Percentiles rank a stretch among this genome's conserved stretches.
Evolutionary conservation across 2,888 invertebrate genomes (phyloP).

Genomic region (Chalcis sispes): DNA sequence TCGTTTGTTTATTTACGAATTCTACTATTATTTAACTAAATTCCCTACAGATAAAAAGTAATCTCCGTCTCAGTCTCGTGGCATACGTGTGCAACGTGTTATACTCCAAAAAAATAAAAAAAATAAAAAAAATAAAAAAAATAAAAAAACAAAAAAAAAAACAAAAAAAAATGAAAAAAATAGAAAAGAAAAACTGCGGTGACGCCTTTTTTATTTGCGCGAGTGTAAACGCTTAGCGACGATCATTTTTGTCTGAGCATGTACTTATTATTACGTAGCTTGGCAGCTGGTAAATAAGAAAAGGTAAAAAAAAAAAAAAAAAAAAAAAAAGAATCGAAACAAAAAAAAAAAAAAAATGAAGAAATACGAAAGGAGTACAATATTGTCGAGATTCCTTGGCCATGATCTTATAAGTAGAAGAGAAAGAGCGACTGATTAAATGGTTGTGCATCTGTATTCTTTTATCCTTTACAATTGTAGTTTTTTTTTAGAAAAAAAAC

Average conservation of each 20-base stretch:
- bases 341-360: constrained; percentile 15
- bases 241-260: constrained; percentile 49
- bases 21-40: too few species aligned
- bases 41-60: too few species aligned
- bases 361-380: constrained; percentile 37
- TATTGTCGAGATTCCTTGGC: constrained; percentile 46
- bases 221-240: constrained; percentile 40
- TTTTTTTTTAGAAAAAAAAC: constrained; percentile 28
- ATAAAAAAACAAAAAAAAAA: not conserved
- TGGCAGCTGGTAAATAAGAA: constrained; percentile 33
- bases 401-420: constrained; percentile 29
- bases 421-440: constrained; percentile 41
- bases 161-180: too few species aligned
- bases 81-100: not conserved
- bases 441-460: constrained; percentile 45
- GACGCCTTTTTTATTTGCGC: constrained; percentile 9
- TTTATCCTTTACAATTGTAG: constrained; percentile 36
- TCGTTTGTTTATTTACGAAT: constrained; percentile 9
- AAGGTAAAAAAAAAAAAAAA: constrained; percentile 9
- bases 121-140: too few species aligned
- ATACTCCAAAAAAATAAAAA: not conserved
- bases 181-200: not conserved
- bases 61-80: too few species aligned
- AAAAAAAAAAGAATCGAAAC: not conserved
- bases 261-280: constrained; percentile 42